A percentile compares a stretch with the other conserved stretches of the same genome.
These are phyloP conservation scores for Habrosyne pyritoides DNA, from an alignment of 2,888 invertebrate genomes.

Conservation along the genomic window DNA sequence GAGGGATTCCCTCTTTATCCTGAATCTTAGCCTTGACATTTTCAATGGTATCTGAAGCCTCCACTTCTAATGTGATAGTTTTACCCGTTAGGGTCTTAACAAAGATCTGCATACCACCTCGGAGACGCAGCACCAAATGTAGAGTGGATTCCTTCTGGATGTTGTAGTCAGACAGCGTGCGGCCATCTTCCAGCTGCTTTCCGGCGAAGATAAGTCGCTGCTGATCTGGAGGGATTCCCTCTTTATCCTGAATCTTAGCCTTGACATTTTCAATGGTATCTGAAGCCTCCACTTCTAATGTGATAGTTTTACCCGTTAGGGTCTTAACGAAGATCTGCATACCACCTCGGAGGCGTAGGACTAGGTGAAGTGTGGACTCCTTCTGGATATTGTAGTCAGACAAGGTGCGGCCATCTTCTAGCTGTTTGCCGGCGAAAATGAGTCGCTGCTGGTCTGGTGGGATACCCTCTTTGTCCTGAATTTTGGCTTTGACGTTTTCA, in stretches of 20 bases:
- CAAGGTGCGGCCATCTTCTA: slow-evolving; percentile 12
- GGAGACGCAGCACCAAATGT: slow-evolving; percentile 13
- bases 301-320: slow-evolving; percentile 3
- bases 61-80: slow-evolving; percentile 5
- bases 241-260: slow-evolving; percentile 6
- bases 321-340: slow-evolving; percentile 7
- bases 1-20: slow-evolving; percentile 13
- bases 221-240: slow-evolving; percentile 15
- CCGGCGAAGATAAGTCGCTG: slow-evolving; percentile 5
- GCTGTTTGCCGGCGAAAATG: slow-evolving; percentile 4
- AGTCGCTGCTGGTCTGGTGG: slow-evolving; percentile 5
- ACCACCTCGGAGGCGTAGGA: slow-evolving; percentile 13
- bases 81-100: slow-evolving; percentile 5
- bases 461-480: slow-evolving; percentile 6
- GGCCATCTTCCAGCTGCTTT: slow-evolving; percentile 11
- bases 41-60: slow-evolving; percentile 5
- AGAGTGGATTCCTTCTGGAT: slow-evolving; percentile 15
- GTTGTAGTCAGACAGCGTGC: slow-evolving; percentile 13
- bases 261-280: slow-evolving; percentile 7
- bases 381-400: slow-evolving; percentile 14
- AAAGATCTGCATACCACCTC: slow-evolving; percentile 12
- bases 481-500: slow-evolving; percentile 7
- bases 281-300: slow-evolving; percentile 1
- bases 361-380: slow-evolving; percentile 14
- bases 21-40: slow-evolving; percentile 7